Conservation (phyloP, 2,888 invertebrate genomes). For the Romanomermis culicivorax region DNA sequence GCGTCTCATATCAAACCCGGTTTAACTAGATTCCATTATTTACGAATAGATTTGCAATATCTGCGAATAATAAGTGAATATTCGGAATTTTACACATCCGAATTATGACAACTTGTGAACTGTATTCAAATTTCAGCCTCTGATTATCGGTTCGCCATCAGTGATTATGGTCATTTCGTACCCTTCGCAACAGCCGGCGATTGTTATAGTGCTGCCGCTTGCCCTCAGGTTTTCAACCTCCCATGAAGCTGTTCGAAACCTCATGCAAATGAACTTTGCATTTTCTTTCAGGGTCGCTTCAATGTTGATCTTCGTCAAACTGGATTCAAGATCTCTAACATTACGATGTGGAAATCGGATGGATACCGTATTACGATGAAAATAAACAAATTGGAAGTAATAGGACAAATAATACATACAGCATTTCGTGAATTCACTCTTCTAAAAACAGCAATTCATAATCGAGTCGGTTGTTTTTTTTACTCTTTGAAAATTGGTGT, state of each 20-base stretch:
- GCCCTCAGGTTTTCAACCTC: slow-evolving; percentile 42
- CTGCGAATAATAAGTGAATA: slow-evolving; percentile 47
- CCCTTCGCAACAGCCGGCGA: slow-evolving; percentile 59
- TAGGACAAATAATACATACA: too few relatives aligned
- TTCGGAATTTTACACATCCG: too few relatives aligned
- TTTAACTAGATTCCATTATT: slow-evolving; percentile 47
- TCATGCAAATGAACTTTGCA: too few relatives aligned
- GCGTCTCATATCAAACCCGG: slow-evolving; percentile 41
- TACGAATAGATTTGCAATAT: slow-evolving; percentile 49
- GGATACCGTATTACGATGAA: slow-evolving; percentile 8
- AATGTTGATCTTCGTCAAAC: slow-evolving; percentile 27
- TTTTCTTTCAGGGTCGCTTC: slow-evolving; percentile 26
- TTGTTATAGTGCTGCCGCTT: slow-evolving; percentile 50
- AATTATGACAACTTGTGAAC: too few relatives aligned
- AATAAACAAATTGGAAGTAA: too few relatives aligned
- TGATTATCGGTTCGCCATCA: slow-evolving; percentile 50
- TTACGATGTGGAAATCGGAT: slow-evolving; percentile 23
- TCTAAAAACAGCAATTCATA: too few relatives aligned
- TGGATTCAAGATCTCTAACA: slow-evolving; percentile 24
- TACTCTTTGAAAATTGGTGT: too few relatives aligned
- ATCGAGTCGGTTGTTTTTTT: too few relatives aligned
- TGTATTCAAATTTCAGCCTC: slow-evolving; percentile 40
- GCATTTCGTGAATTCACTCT: too few relatives aligned
- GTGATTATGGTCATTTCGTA: slow-evolving; percentile 38
- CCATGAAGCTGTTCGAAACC: not conserved